Evolutionary conservation across 2,113 vertebrate species (phyloP).

Genomic region (Chlamydotis undulata): DNA sequence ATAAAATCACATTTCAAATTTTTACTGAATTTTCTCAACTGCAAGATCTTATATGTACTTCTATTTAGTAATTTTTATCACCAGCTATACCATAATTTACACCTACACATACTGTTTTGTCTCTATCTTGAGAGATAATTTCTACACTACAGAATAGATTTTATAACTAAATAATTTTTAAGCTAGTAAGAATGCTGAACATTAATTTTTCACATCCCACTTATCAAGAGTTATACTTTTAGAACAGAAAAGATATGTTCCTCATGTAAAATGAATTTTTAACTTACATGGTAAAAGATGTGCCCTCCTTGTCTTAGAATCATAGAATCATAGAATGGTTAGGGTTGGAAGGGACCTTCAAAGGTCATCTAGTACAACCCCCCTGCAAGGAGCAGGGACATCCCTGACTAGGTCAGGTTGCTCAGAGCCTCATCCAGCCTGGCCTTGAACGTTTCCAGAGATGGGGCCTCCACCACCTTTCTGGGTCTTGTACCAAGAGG

Average conservation of each 20-base stretch:
- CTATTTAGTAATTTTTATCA: neutral
- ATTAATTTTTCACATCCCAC: neutral
- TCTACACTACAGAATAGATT: neutral
- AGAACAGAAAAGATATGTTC: neutral
- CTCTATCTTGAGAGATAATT: neutral
- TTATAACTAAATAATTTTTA: neutral
- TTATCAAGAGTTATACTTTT: neutral
- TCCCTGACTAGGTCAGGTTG: too few relatives aligned
- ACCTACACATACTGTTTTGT: neutral
- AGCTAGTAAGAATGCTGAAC: neutral
- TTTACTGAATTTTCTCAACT: neutral
- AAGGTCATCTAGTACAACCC: too few relatives aligned
- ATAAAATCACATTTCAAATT: neutral
- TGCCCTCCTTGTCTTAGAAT: neutral
- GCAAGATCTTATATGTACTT: neutral
- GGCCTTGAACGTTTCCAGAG: too few relatives aligned
- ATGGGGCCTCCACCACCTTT: too few relatives aligned
- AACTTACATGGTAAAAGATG: neutral
- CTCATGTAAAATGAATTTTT: neutral
- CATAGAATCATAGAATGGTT: too few relatives aligned
- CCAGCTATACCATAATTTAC: neutral
- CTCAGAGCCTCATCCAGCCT: too few relatives aligned
- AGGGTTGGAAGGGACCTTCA: too few relatives aligned
- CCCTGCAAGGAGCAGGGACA: too few relatives aligned
- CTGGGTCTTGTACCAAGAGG: neutral